A percentile compares a stretch with the other conserved stretches of the same genome.
Evolutionary conservation across 92 coral and sea anemone species (phyloP).

Genomic region (Zoanthus gigantus): DNA sequence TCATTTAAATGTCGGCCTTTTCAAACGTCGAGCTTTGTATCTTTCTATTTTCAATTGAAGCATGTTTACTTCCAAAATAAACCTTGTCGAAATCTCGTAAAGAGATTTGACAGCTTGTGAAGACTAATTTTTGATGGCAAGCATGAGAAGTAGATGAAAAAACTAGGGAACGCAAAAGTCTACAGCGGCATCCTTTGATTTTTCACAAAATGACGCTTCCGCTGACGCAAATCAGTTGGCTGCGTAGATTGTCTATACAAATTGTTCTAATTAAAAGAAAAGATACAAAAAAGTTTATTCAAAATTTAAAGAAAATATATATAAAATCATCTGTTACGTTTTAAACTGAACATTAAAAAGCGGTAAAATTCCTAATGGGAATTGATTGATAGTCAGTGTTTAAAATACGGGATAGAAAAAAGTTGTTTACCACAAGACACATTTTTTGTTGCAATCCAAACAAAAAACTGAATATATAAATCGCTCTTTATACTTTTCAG

Average conservation of each 20-base stretch:
- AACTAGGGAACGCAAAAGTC: slow-evolving; percentile 51
- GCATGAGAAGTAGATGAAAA: slow-evolving; percentile 35
- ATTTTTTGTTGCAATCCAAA: not conserved
- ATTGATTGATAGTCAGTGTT: not conserved
- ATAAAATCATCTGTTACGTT: slow-evolving; percentile 1
- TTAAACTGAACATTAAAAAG: not conserved
- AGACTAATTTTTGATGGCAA: slow-evolving; percentile 30
- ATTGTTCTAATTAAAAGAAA: slow-evolving; percentile 45
- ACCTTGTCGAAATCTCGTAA: slow-evolving; percentile 38
- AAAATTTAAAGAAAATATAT: not conserved
- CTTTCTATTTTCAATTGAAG: slow-evolving; percentile 29
- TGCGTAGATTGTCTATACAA: slow-evolving; percentile 10
- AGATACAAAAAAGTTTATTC: slow-evolving; percentile 29
- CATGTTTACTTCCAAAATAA: slow-evolving; percentile 48
- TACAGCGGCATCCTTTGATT: slow-evolving; percentile 64
- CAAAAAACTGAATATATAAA: not conserved
- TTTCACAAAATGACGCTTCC: slow-evolving; percentile 32
- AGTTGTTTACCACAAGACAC: not conserved
- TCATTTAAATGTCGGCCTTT: not conserved
- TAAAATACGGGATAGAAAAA: not conserved
- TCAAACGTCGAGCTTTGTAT: not conserved
- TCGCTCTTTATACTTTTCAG: not conserved
- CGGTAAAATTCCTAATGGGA: not conserved
- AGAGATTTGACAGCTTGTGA: slow-evolving; percentile 43
- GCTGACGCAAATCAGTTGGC: slow-evolving; percentile 55